Evolutionary conservation across 1,140 invertebrate species (phyloP).

Genomic region (Drosophila melanogaster): DNA sequence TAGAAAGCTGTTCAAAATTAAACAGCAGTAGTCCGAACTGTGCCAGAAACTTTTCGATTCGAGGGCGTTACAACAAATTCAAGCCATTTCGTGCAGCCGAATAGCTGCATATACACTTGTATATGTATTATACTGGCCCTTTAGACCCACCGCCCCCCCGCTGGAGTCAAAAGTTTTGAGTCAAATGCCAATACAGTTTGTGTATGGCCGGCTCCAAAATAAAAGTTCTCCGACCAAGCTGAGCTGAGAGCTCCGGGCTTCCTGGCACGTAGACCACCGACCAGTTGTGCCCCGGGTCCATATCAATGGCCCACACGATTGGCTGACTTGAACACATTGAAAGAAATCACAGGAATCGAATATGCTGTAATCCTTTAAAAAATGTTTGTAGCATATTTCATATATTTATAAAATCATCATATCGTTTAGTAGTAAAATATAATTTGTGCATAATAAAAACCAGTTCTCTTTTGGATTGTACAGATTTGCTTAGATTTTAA

Average conservation of each 20-base stretch:
- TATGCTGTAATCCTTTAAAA: too few species aligned
- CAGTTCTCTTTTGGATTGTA: too few species aligned
- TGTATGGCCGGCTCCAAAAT: slow-evolving; percentile 37
- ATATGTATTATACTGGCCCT: slow-evolving; percentile 6
- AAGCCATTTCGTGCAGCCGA: slow-evolving; percentile 38
- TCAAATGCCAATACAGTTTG: slow-evolving; percentile 81
- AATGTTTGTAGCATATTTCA: too few species aligned
- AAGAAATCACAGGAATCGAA: background rate
- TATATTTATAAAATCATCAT: too few species aligned
- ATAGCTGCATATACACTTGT: slow-evolving; percentile 21
- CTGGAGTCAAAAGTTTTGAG: slow-evolving; percentile 73
- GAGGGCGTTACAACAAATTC: slow-evolving; percentile 56
- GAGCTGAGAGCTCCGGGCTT: slow-evolving; percentile 19
- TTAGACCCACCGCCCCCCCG: background rate
- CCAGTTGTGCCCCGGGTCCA: slow-evolving; percentile 55
- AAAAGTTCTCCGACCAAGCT: slow-evolving; percentile 46
- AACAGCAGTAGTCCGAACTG: slow-evolving; percentile 72
- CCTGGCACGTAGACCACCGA: slow-evolving; percentile 44
- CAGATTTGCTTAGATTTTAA: too few species aligned
- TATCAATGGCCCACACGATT: slow-evolving; percentile 74
- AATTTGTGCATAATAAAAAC: too few species aligned
- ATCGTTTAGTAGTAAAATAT: too few species aligned
- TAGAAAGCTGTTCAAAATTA: slow-evolving; percentile 77
- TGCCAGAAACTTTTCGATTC: slow-evolving; percentile 65
- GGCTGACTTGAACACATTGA: slow-evolving; percentile 5